phyloP scores from a whole-genome alignment of 2,888 invertebrate species.

The Morinoia aosen region DNA sequence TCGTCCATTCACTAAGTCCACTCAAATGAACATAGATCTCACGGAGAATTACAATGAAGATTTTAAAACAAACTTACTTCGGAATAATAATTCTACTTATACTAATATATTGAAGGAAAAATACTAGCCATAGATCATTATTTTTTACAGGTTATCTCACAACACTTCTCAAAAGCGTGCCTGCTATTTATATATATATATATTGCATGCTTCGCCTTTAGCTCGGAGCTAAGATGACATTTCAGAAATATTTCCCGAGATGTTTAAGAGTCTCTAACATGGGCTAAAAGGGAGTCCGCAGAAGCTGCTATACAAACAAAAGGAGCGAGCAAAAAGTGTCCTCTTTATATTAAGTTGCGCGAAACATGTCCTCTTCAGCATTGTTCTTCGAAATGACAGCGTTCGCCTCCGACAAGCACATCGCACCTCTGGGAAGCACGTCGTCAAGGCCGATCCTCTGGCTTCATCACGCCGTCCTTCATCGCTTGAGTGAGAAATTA shows the following conservation, averaged over 20 bases:
- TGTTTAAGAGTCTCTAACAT: neutral
- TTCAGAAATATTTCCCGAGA: neutral
- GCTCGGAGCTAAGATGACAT: neutral
- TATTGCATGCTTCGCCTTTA: neutral
- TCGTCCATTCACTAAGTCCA: neutral
- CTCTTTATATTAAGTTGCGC: neutral
- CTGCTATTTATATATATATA: neutral
- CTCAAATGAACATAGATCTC: neutral
- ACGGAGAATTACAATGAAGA: neutral
- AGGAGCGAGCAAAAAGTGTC: neutral
- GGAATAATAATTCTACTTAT: too few relatives aligned
- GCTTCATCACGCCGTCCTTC: neutral
- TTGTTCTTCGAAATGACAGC: constrained; percentile 12
- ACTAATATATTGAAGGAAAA: too few relatives aligned
- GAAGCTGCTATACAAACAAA: neutral
- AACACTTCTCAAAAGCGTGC: too few relatives aligned
- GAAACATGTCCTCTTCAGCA: neutral
- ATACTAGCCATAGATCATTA: too few relatives aligned
- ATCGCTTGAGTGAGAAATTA: constrained; percentile 9
- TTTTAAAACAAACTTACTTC: too few relatives aligned
- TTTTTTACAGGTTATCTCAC: too few relatives aligned
- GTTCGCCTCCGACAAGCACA: neutral
- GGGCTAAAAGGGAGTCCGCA: neutral
- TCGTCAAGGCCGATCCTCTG: neutral
- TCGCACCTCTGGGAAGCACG: neutral